Base-by-base conservation (phyloP, 2,797 vertebrate species). In the Leucoraja ocellata region DNA sequence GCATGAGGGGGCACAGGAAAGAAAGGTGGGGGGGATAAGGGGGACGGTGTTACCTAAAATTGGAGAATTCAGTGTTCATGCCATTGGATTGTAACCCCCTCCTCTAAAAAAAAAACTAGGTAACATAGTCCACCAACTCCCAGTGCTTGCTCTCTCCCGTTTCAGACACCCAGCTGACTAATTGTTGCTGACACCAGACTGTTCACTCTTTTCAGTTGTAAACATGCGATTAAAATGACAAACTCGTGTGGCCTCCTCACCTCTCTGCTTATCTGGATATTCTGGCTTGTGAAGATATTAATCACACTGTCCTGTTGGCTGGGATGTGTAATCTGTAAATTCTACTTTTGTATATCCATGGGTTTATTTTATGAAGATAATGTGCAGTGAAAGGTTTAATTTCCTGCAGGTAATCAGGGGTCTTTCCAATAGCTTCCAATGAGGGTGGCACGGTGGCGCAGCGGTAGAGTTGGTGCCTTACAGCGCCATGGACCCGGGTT, bases 271-370 rank as follows among this genome's bases (percentile, higher is more conserved):
- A 88, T 88, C 84, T 68, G 65, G 63, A 36, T 65, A 88, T 32
- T 16, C 84, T 36, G 16, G 8, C 65, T 65, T 36, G 84, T 88
- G 65, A 88, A 68, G 63, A 88, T 88, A 88, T 88, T 88, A 88
- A 88, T 88, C 84, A 88, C 36, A 68, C 61, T 68, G 61, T 36
- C 61, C 84, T 36, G 63, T 25, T 68, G n/a, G 84, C 61, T 36
- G n/a, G 63, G 21, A 88, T 18, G 16, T 32, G 21, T 68, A 9
- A 63, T 68, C 63, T 88, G 32, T 88, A 88, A 65, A 88, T 63
- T 28, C 28, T n/a, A 63, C 16, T 68, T 88, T 18, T 63, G 13
- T 63, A 86, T 16, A 61, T 88, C n/a, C n/a, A 21, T 68, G 21
- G 18, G 18, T n/a, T 88, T 54, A 54, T 68, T 68, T 36, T 32